Percentiles rank a stretch among this genome's conserved stretches.
These are phyloP conservation scores for Pagrus major DNA, from an alignment of 2,113 vertebrate genomes.

Conservation along the genomic window DNA sequence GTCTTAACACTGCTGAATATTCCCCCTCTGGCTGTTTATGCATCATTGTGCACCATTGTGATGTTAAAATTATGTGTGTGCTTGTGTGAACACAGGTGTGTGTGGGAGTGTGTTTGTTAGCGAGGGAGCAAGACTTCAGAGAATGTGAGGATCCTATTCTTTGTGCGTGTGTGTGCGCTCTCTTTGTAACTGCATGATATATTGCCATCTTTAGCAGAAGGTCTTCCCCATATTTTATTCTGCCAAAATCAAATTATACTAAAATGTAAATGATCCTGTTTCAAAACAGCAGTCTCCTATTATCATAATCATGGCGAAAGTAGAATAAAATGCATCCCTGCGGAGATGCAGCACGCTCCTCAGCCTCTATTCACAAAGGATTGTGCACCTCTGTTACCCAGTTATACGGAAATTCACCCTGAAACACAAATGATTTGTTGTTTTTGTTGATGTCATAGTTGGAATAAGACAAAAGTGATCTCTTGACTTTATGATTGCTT, in stretches of 20 bases:
- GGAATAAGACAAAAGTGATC: not conserved
- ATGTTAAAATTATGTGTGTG: not conserved
- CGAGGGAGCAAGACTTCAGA: not conserved
- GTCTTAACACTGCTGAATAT: conserved; percentile 18
- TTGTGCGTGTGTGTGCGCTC: too few relatives aligned
- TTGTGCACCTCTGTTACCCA: not conserved
- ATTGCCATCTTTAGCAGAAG: conserved; percentile 60
- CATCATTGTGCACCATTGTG: conserved; percentile 13
- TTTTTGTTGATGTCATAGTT: too few relatives aligned
- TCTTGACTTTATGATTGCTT: not conserved
- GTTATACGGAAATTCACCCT: not conserved
- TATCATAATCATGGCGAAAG: conserved; percentile 53
- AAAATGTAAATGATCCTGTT: conserved; percentile 64
- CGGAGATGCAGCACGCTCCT: conserved; percentile 12
- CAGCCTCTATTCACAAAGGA: conserved; percentile 9
- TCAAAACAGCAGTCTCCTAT: conserved; percentile 52
- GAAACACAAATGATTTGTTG: not conserved
- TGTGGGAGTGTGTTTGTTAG: not conserved
- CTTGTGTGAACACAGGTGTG: not conserved
- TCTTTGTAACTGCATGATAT: conserved; percentile 41
- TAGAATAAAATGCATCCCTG: conserved; percentile 49
- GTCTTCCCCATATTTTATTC: conserved; percentile 55
- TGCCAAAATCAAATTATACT: conserved; percentile 46
- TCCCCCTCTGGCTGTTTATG: conserved; percentile 19
- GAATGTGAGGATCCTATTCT: not conserved